Conservation (phyloP, 2,888 invertebrate species). For the Oxystoma pomonae region DNA sequence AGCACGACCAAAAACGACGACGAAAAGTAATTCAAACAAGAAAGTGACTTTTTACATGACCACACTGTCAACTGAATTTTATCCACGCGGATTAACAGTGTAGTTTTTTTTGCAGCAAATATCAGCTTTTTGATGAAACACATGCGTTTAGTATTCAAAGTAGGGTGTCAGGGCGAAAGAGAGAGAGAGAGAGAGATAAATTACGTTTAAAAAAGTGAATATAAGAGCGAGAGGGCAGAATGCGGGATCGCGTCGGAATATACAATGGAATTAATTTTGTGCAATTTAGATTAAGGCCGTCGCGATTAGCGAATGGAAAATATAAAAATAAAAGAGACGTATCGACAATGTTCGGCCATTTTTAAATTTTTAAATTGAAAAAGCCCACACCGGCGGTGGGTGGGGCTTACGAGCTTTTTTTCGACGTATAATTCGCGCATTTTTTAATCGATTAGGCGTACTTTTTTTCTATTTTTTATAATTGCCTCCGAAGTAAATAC, state of each 20-base stretch:
- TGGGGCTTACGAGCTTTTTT: background rate
- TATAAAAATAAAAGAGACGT: conserved; percentile 19
- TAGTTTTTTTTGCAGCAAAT: background rate
- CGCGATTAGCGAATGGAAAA: conserved; percentile 19
- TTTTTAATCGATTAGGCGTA: background rate
- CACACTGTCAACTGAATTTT: background rate
- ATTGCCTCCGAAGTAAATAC: background rate
- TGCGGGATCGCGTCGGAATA: conserved; percentile 22
- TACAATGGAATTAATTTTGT: conserved; percentile 49
- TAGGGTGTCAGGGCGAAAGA: background rate
- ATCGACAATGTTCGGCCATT: conserved; percentile 12
- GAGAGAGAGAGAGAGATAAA: too few relatives aligned
- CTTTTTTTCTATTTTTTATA: background rate
- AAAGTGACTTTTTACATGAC: too few relatives aligned
- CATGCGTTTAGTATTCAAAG: conserved; percentile 3
- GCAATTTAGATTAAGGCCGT: conserved; percentile 46
- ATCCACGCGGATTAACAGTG: background rate
- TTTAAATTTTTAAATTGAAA: conserved; percentile 13
- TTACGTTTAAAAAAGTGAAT: background rate
- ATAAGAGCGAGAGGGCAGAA: background rate
- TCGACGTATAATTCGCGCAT: background rate
- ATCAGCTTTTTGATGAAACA: conserved; percentile 23
- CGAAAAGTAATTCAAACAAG: too few relatives aligned
- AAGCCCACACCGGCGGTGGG: background rate
- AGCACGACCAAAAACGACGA: too few relatives aligned